Conservation (phyloP, 2,797 vertebrate species). For the Eutrigla gurnardus region DNA sequence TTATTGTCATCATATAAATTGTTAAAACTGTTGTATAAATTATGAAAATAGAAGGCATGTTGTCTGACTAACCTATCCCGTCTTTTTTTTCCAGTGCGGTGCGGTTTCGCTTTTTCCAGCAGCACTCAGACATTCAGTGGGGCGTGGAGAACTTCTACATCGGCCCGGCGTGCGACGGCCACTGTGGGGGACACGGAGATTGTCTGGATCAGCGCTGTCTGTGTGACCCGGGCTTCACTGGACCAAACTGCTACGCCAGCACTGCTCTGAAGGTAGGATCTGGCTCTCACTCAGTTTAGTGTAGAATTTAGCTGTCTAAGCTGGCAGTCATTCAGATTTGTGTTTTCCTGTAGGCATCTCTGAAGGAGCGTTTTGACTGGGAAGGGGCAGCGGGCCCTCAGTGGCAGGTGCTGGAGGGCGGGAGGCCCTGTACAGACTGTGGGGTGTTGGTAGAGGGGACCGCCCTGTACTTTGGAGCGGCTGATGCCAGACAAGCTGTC, state of each 20-base stretch:
- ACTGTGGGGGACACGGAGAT: slow-evolving; percentile 96
- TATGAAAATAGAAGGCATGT: slow-evolving; percentile 12
- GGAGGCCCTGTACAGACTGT: slow-evolving; percentile 93
- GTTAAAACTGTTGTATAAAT: slow-evolving; percentile 37
- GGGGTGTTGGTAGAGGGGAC: slow-evolving; percentile 95
- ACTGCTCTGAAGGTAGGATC: slow-evolving; percentile 88
- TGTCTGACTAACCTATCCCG: slow-evolving; percentile 21
- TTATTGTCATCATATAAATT: slow-evolving; percentile 16
- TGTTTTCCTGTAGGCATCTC: slow-evolving; percentile 86
- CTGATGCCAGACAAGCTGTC: slow-evolving; percentile 92
- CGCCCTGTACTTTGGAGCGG: slow-evolving; percentile 93
- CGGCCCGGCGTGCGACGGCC: slow-evolving; percentile 91
- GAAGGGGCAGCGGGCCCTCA: slow-evolving; percentile 90
- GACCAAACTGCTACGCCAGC: slow-evolving; percentile 93
- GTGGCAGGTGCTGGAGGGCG: slow-evolving; percentile 96
- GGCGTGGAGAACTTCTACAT: slow-evolving; percentile 98
- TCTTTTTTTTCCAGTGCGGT: slow-evolving; percentile 84
- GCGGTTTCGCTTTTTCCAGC: slow-evolving; percentile 97
- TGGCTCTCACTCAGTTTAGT: not conserved
- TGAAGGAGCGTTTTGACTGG: slow-evolving; percentile 98
- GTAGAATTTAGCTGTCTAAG: not conserved
- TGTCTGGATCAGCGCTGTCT: slow-evolving; percentile 95
- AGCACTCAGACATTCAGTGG: slow-evolving; percentile 95
- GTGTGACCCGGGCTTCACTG: slow-evolving; percentile 95
- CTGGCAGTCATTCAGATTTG: not conserved